Percentiles rank a stretch among this genome's conserved stretches.
Conservation (phyloP, 1,140 invertebrate species). For the Drosophila nasuta region DNA sequence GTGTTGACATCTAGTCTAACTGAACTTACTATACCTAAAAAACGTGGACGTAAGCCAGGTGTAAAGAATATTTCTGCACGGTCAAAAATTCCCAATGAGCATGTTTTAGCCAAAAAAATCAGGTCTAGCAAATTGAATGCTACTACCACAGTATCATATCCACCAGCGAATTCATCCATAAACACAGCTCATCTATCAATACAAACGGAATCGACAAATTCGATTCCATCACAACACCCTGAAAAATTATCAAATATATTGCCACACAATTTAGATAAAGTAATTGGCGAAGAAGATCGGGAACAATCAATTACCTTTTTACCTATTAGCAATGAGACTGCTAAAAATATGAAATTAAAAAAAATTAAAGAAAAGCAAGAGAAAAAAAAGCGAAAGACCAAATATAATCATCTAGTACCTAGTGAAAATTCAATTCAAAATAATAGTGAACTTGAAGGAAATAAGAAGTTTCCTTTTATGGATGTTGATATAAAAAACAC, state of each 20-base stretch:
- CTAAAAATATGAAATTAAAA: conserved; percentile 2
- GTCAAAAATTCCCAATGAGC: neutral
- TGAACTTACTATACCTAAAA: conserved; percentile 60
- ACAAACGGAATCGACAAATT: conserved; percentile 55
- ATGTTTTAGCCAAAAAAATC: neutral
- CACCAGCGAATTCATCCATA: neutral
- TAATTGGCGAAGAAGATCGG: neutral
- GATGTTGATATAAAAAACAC: neutral
- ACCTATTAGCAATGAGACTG: neutral
- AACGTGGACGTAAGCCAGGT: conserved; percentile 76
- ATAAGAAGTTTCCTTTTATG: conserved; percentile 14
- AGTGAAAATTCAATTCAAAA: neutral
- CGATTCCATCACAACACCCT: conserved; percentile 18
- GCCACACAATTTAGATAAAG: neutral
- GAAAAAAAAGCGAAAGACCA: conserved; percentile 50
- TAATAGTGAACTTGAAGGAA: neutral
- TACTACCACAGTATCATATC: too few relatives aligned
- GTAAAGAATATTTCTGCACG: conserved; percentile 58
- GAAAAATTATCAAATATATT: neutral
- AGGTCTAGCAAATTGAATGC: conserved; percentile 34
- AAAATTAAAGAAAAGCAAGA: conserved; percentile 63
- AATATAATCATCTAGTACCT: conserved; percentile 16
- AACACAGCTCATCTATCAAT: neutral
- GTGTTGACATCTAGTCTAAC: neutral
- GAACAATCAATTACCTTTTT: neutral